These are phyloP conservation scores for Turdus rufiventris DNA, from an alignment of 2,113 vertebrate species.

Conservation along the genomic window DNA sequence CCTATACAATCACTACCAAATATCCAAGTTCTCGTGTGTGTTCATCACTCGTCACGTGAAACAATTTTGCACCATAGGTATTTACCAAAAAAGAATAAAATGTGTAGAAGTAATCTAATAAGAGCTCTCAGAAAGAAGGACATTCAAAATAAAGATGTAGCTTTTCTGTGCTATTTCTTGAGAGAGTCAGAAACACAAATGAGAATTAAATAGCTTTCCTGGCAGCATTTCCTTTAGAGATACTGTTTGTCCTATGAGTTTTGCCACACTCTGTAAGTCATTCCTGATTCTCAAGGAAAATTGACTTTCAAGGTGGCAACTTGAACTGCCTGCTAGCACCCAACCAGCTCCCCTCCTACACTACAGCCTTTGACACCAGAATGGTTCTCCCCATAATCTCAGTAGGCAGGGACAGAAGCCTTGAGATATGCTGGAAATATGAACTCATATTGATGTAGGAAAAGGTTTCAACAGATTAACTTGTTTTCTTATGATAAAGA, in stretches of 20 bases:
- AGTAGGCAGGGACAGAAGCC: background rate
- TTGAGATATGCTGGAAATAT: background rate
- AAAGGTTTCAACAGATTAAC: background rate
- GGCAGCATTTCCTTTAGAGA: background rate
- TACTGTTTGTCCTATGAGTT: background rate
- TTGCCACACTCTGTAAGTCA: background rate
- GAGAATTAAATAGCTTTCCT: background rate
- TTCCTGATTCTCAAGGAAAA: background rate
- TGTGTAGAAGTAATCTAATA: background rate
- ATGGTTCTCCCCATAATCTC: background rate
- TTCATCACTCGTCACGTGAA: background rate
- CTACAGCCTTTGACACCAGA: background rate
- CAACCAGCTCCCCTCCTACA: background rate
- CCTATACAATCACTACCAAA: background rate
- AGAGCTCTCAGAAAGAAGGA: background rate
- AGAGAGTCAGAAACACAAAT: background rate
- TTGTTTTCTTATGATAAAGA: background rate
- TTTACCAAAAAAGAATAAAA: background rate
- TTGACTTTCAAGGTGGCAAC: conserved; percentile 39
- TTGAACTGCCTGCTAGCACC: background rate
- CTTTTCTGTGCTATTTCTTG: background rate
- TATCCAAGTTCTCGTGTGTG: background rate
- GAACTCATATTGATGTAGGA: background rate
- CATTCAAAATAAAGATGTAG: background rate
- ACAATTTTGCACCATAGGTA: background rate